These are phyloP conservation scores for Danio aesculapii DNA, from an alignment of 2,797 vertebrate genomes.

Conservation along the genomic window DNA sequence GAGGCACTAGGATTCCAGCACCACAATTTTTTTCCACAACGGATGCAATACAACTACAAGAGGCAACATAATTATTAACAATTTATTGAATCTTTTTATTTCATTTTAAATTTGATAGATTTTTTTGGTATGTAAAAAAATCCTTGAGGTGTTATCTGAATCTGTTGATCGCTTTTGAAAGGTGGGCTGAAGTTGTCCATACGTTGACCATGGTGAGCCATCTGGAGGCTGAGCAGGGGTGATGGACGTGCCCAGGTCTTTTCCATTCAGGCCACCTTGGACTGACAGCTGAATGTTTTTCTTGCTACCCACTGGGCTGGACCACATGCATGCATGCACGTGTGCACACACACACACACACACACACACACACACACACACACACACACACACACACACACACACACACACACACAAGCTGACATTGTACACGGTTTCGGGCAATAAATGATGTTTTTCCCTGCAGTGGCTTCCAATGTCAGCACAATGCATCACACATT, in stretches of 20 bases:
- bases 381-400: neutral
- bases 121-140: neutral
- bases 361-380: neutral
- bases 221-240: conserved; percentile 44
- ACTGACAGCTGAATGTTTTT: conserved; percentile 41
- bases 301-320: conserved; percentile 10
- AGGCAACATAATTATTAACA: too few species aligned
- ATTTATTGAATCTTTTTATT: neutral
- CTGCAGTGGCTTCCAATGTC: conserved; percentile 31
- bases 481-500: conserved; percentile 14
- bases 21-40: too few species aligned
- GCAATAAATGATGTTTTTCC: conserved; percentile 27
- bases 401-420: neutral
- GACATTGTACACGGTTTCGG: conserved; percentile 37
- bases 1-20: too few species aligned
- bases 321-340: neutral
- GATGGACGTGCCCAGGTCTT: conserved; percentile 31
- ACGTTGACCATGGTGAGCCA: conserved; percentile 11
- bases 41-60: too few species aligned
- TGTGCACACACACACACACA: neutral
- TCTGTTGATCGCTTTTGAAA: neutral
- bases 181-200: conserved; percentile 1
- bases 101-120: neutral
- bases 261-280: conserved; percentile 35
- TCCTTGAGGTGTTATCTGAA: neutral